Percentiles rank a stretch among this genome's conserved stretches.
Evolutionary conservation across 2,888 invertebrate genomes (phyloP).

Genomic region (Erannis defoliaria): DNA sequence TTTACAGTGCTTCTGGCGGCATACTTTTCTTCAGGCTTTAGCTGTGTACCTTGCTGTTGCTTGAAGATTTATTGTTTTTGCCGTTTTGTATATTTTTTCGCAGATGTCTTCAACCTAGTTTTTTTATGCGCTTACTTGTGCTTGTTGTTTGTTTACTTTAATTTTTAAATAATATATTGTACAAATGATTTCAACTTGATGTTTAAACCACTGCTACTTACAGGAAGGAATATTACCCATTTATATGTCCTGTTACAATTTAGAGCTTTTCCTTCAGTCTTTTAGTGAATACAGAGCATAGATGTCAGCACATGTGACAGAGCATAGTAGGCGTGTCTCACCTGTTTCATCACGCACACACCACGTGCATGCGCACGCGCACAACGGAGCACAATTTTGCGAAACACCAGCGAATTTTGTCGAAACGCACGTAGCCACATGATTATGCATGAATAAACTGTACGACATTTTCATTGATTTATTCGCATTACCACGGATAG

Average conservation of each 20-base stretch:
- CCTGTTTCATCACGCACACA: conserved; percentile 67
- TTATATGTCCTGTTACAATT: no score
- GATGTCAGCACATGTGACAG: conserved; percentile 37
- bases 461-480: conserved; percentile 43
- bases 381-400: conserved; percentile 52
- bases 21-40: not conserved
- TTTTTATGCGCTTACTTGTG: not conserved
- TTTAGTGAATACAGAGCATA: conserved; percentile 24
- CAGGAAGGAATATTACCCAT: no score
- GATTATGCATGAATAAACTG: not conserved
- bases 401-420: conserved; percentile 47
- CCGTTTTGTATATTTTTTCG: not conserved
- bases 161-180: no score
- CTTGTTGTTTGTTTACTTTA: no score
- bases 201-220: not conserved
- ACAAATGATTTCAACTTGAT: not conserved
- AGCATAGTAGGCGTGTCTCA: conserved; percentile 59
- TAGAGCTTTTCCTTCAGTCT: not conserved
- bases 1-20: conserved; percentile 19
- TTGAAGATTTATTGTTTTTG: not conserved
- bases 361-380: conserved; percentile 71
- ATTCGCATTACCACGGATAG: conserved; percentile 36
- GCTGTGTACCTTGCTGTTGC: not conserved
- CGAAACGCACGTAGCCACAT: conserved; percentile 34
- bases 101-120: not conserved